phyloP scores from a whole-genome alignment of 2,113 vertebrate species.

The Brachyhypopomus occidentalis region DNA sequence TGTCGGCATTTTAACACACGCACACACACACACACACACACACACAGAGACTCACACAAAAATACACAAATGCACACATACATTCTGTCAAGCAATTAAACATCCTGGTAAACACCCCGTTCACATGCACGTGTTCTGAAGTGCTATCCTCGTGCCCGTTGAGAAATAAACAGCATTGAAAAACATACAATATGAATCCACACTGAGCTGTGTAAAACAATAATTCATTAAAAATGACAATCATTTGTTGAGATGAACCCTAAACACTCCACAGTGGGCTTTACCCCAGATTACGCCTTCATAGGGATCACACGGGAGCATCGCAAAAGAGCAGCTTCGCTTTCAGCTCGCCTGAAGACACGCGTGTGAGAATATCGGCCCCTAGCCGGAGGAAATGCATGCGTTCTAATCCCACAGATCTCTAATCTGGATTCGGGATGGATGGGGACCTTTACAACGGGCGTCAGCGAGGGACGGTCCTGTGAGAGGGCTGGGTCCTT shows the following conservation, averaged over 20 bases:
- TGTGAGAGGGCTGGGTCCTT: constrained; percentile 38
- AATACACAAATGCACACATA: constrained; percentile 10
- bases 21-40: constrained; percentile 19
- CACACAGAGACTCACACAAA: constrained; percentile 38
- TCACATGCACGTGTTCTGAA: background rate
- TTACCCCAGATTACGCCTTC: constrained; percentile 50
- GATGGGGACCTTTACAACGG: constrained; percentile 65
- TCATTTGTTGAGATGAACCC: constrained; percentile 37
- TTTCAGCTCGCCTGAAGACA: constrained; percentile 1
- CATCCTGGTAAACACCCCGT: constrained; percentile 16
- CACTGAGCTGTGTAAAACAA: constrained; percentile 20
- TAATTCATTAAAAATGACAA: constrained; percentile 27
- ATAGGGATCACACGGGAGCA: constrained; percentile 44
- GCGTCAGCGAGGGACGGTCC: constrained; percentile 67
- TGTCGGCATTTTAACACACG: constrained; percentile 45
- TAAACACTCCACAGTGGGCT: constrained; percentile 34
- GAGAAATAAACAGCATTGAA: background rate
- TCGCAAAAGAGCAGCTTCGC: constrained; percentile 51
- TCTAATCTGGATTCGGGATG: constrained; percentile 70
- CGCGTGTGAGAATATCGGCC: constrained; percentile 40
- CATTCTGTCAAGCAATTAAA: background rate
- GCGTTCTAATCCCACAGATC: constrained; percentile 67
- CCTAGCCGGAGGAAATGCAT: constrained; percentile 57
- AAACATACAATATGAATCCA: constrained; percentile 21
- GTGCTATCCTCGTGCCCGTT: background rate